Evolutionary conservation across 2,113 vertebrate genomes (phyloP).

Genomic region (Promerops cafer): DNA sequence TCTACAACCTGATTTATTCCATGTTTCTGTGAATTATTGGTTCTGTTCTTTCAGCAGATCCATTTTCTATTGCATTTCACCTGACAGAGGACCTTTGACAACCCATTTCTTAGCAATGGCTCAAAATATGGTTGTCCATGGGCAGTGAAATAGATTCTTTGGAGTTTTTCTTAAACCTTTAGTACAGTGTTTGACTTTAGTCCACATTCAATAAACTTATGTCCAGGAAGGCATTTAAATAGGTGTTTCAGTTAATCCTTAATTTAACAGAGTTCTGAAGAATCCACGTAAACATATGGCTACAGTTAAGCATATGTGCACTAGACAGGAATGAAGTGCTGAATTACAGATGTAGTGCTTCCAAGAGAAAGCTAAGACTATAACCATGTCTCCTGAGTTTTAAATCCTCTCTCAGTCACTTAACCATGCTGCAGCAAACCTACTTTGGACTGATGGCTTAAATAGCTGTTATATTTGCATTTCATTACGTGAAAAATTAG

Average conservation of each 20-base stretch:
- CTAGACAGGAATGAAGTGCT: slow-evolving; percentile 40
- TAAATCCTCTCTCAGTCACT: slow-evolving; percentile 38
- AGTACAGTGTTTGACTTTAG: slow-evolving; percentile 14
- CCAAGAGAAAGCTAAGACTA: slow-evolving; percentile 20
- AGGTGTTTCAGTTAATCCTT: slow-evolving; percentile 47
- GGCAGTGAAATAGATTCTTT: neutral
- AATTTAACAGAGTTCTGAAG: slow-evolving; percentile 32
- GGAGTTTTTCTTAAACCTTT: neutral
- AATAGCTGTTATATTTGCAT: slow-evolving; percentile 29
- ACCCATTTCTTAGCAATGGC: neutral
- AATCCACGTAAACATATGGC: slow-evolving; percentile 36
- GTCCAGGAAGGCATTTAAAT: slow-evolving; percentile 16
- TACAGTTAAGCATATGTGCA: slow-evolving; percentile 39
- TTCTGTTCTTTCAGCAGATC: neutral
- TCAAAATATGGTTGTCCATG: neutral
- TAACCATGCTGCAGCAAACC: neutral
- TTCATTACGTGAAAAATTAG: slow-evolving; percentile 4
- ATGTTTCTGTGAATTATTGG: neutral
- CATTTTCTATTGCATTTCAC: slow-evolving; percentile 10
- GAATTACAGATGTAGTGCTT: slow-evolving; percentile 46
- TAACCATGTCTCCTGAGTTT: slow-evolving; percentile 26
- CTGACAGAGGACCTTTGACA: neutral
- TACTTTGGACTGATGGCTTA: neutral
- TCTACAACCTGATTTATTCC: neutral
- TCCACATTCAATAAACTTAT: neutral